Evolutionary conservation across 2,888 invertebrate species (phyloP), one percentile per base, ranked within the genome.

Genomic region (Sarcophaga variegata): DNA sequence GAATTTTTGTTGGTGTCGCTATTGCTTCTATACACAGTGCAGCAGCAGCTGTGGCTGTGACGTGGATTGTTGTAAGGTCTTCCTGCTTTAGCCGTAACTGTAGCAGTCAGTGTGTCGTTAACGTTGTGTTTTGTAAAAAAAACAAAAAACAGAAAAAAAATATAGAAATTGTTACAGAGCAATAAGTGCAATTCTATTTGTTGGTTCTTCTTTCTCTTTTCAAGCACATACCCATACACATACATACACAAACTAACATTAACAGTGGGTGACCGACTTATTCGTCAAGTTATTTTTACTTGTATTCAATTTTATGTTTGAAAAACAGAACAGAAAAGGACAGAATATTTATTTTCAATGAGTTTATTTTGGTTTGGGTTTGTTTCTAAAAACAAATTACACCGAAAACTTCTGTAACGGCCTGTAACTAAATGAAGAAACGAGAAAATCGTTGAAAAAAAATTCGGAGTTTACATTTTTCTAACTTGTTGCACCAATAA

Each of bases 161-260:
- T 1, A 1, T 8, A 2, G 8, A 37, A 37, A 37, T 37, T 37
- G 47, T 69, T 47, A 69, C 69, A 66, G 37, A 37, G 76, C 25
- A 59, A 71, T 64, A 60, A 77, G 76, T 71, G 81, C 25, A 76
- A 47, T 80, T 37, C 14, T 45, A 27, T 81, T 75, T 66, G 54
- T 25, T 37, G 22, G 64, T 49, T 25, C 20, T 4, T 3, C 8
- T 59, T n/a, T 59, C 27, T 10, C 37, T 8, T 5, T 25, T 3
- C 4, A 17, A 17, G 25, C 27, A 62, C 22, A 25, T n/a, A 74
- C 37, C 12, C 62, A 66, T 67, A 67, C 47, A 67, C 47, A 66
- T n/a, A 71, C 47, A 49, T 17, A 63, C 47, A 10, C 25, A 27
- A 67, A 76, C 67, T 25, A n/a, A 17, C 22, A 72, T 63, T 64